Evolutionary conservation across 2,113 vertebrate genomes (phyloP).

Genomic region (Callopanchax toddi): DNA sequence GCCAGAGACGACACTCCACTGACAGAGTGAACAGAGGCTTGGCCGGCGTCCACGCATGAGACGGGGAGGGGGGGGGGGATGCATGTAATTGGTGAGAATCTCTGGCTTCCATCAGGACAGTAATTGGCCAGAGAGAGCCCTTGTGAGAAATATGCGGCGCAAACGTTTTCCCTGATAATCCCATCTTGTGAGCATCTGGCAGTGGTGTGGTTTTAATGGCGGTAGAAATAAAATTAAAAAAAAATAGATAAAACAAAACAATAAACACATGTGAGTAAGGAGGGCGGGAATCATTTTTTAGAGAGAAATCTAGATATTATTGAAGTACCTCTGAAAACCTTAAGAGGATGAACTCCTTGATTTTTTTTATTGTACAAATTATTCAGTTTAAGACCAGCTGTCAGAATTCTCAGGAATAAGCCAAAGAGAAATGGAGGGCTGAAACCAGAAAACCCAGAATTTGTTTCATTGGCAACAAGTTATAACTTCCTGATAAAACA

Average conservation of each 20-base stretch:
- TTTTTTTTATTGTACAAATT: no score
- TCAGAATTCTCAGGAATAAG: no score
- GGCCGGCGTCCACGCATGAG: slow-evolving; percentile 63
- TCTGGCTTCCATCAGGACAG: slow-evolving; percentile 76
- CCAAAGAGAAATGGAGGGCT: no score
- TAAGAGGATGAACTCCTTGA: no score
- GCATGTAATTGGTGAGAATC: slow-evolving; percentile 78
- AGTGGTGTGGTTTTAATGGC: slow-evolving; percentile 55
- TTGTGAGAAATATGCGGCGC: slow-evolving; percentile 74
- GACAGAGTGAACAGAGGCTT: slow-evolving; percentile 64
- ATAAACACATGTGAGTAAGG: slow-evolving; percentile 60
- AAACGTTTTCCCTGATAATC: slow-evolving; percentile 77
- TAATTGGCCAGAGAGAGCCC: slow-evolving; percentile 75
- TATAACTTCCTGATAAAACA: no score
- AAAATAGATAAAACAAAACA: slow-evolving; percentile 57
- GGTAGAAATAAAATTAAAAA: slow-evolving; percentile 55
- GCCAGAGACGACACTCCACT: slow-evolving; percentile 57
- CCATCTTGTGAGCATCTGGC: slow-evolving; percentile 76
- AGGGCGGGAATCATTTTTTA: slow-evolving; percentile 46
- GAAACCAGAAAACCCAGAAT: no score
- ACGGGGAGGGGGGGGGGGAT: slow-evolving; percentile 64
- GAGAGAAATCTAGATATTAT: background rate
- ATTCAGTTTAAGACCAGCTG: no score
- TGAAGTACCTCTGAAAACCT: no score
- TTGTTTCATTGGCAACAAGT: no score